Evolutionary conservation across 2,113 vertebrate genomes (phyloP).

Genomic region (Stegostoma tigrinum): DNA sequence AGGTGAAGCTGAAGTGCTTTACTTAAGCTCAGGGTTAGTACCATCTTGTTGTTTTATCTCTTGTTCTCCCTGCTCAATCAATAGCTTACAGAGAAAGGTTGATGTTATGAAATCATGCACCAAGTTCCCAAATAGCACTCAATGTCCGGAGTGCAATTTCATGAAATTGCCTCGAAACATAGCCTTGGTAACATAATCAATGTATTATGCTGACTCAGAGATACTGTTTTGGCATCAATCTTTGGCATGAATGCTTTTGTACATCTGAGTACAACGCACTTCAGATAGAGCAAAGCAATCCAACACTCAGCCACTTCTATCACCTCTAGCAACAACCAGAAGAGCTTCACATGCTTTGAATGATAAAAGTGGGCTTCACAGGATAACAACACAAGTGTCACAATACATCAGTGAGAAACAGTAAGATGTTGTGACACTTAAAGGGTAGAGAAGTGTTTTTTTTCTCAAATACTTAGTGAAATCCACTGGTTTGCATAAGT

Average conservation of each 20-base stretch:
- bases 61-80: neutral
- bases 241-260: too few relatives aligned
- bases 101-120: neutral
- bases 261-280: neutral
- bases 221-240: neutral
- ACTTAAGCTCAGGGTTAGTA: neutral
- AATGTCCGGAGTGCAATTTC: neutral
- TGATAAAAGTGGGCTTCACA: neutral
- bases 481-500: neutral
- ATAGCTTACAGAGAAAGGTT: neutral
- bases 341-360: neutral
- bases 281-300: neutral
- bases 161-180: neutral
- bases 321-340: neutral
- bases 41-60: neutral
- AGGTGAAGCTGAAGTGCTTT: neutral
- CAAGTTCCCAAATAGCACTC: neutral
- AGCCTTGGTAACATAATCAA: neutral
- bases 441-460: neutral
- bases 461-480: neutral
- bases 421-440: neutral
- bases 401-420: neutral
- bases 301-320: neutral
- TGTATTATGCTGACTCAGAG: neutral
- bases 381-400: too few relatives aligned